Base-by-base conservation (phyloP, 2,797 vertebrate genomes). In the Hyperoplus lanceolatus region DNA sequence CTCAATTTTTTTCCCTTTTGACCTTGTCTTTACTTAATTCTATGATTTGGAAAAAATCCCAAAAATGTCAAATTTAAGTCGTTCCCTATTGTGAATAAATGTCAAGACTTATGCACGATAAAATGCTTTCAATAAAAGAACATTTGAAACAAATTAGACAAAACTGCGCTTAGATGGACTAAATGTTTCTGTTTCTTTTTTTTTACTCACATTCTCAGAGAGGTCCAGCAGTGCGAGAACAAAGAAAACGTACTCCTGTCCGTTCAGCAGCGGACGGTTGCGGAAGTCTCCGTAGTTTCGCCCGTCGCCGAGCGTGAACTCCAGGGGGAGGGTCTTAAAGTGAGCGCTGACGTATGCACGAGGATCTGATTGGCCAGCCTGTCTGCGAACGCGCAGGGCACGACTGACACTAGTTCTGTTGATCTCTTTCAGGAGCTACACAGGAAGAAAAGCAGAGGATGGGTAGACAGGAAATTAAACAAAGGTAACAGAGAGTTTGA, bases 201-300 rank as follows among this genome's bases (percentile, higher is more conserved):
- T 15, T 15, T 2, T 4, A 96, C 97, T 97, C 95, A 99, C 98
- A 64, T 97, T 98, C 90, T 99, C 97, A 6, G 97, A 96, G 65
- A 98, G 96, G 75, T 99, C 98, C 58, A 99, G 96, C 77, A 99
- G 95, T 1, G 97, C 97, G 50, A 99, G 94, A 68, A 99, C 97
- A 75, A 99, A 99, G 92, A 99, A 99, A 82, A 98, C 97, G 3
- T 99, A 99, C 87, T 99, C 97, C 92, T 99, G 98, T 79, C 98
- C 98, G 3, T 97, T 99, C 79, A 96, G 96, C 65, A 99, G 96
- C 0, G 96, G 96, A 46, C 96, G 97, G 93, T 99, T 99, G 68
- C 97, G 96, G 93, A 99, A 99, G 78, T 97, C 97, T 10, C 97
- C 97, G 0, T 98, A 97, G 91, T 97, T 95, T 58, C 96, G 96